Evolutionary conservation across 2,888 invertebrate species (phyloP).

Genomic region (Rotaria socialis): DNA sequence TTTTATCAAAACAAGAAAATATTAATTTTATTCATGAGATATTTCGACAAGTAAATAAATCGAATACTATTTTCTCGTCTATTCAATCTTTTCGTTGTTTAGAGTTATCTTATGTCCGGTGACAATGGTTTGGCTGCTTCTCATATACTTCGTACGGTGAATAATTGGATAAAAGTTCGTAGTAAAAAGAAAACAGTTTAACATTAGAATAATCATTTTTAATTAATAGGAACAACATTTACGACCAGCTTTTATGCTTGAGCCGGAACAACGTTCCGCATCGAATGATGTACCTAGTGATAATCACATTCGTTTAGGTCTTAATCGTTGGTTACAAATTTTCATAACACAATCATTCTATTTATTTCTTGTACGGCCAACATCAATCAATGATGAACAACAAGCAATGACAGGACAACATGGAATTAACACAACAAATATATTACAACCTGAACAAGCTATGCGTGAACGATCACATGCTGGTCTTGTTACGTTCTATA

Average conservation of each 20-base stretch:
- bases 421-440: background rate
- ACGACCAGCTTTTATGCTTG: conserved; percentile 74
- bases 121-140: conserved; percentile 20
- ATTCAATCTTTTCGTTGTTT: background rate
- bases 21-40: conserved; percentile 90
- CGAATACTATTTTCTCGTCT: background rate
- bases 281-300: background rate
- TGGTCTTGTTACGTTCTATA: conserved; percentile 24
- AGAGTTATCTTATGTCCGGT: conserved; percentile 36
- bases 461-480: conserved; percentile 25
- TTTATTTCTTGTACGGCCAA: conserved; percentile 36
- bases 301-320: conserved; percentile 33
- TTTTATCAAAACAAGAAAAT: conserved; percentile 80
- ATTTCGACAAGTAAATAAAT: conserved; percentile 69
- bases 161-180: conserved; percentile 28
- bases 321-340: conserved; percentile 32
- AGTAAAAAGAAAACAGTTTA: background rate
- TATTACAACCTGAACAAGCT: background rate
- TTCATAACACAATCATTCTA: conserved; percentile 29
- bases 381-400: background rate
- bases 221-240: background rate
- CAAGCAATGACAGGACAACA: background rate
- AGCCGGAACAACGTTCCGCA: conserved; percentile 51
- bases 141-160: conserved; percentile 7
- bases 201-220: too few species aligned